Percentiles rank a stretch among this genome's conserved stretches.
phyloP scores from a whole-genome alignment of 2,113 vertebrate genomes.

The Merops nubicus region DNA sequence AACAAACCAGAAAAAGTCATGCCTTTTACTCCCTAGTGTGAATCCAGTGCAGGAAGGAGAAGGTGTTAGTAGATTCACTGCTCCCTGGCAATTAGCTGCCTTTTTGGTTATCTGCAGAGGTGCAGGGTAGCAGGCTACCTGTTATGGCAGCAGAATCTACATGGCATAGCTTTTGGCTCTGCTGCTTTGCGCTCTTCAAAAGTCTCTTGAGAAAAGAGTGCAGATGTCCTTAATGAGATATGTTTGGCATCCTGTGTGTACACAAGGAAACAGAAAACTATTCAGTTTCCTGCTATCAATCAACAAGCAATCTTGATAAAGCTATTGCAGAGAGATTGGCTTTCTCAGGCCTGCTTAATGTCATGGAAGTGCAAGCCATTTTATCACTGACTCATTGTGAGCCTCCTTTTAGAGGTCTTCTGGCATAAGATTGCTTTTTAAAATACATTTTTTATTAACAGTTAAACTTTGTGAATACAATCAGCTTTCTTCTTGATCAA shows the following conservation, averaged over 20 bases:
- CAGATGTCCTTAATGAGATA: slow-evolving; percentile 44
- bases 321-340: background rate
- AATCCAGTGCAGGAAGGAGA: background rate
- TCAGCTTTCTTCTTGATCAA: background rate
- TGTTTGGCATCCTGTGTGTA: slow-evolving; percentile 39
- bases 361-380: background rate
- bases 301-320: slow-evolving; percentile 28
- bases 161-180: background rate
- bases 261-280: slow-evolving; percentile 25
- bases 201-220: background rate
- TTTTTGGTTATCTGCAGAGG: background rate
- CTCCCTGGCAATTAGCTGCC: background rate
- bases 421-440: background rate
- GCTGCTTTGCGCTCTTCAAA: background rate
- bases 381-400: background rate
- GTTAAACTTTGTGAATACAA: background rate
- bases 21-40: background rate
- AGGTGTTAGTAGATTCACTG: background rate
- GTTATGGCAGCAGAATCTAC: background rate
- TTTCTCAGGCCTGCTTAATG: slow-evolving; percentile 15
- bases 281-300: slow-evolving; percentile 34
- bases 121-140: rapidly evolving
- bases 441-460: background rate
- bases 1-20: background rate
- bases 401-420: background rate